Percentiles rank a stretch among this genome's conserved stretches.
These are phyloP conservation scores for Kryptolebias marmoratus DNA, from an alignment of 2,113 vertebrate genomes.

Conservation along the genomic window DNA sequence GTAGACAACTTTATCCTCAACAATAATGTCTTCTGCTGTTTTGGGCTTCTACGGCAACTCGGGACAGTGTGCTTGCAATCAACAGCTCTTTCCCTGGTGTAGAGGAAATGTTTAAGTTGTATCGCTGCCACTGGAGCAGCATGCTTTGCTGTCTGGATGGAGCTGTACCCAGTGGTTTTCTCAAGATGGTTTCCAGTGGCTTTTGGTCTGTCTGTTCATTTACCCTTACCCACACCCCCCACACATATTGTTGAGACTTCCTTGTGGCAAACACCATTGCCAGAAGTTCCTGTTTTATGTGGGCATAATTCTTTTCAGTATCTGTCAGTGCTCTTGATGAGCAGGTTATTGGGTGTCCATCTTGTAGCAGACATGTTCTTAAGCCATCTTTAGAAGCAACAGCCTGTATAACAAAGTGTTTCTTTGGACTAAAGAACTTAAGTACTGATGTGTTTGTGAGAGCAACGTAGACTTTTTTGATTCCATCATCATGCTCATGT, in stretches of 20 bases:
- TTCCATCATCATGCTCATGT: neutral
- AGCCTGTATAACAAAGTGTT: neutral
- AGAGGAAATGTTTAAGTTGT: neutral
- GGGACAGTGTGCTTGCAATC: neutral
- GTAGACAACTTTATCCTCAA: neutral
- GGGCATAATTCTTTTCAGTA: neutral
- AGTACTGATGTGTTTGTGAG: neutral
- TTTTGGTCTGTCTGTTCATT: neutral
- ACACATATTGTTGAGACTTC: neutral
- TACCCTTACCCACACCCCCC: neutral
- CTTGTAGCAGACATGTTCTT: neutral
- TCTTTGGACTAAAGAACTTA: neutral
- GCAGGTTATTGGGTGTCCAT: neutral
- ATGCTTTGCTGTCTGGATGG: neutral
- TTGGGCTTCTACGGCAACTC: neutral
- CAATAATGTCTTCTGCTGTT: too few species aligned
- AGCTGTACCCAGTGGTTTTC: neutral
- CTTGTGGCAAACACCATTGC: neutral
- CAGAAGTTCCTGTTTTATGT: neutral
- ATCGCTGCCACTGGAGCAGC: neutral
- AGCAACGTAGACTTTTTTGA: neutral
- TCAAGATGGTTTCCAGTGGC: neutral
- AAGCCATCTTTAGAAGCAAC: neutral
- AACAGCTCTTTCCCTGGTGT: neutral
- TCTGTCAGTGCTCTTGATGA: neutral